Conservation (phyloP, 2,113 vertebrate species). For the Pluvialis apricaria region DNA sequence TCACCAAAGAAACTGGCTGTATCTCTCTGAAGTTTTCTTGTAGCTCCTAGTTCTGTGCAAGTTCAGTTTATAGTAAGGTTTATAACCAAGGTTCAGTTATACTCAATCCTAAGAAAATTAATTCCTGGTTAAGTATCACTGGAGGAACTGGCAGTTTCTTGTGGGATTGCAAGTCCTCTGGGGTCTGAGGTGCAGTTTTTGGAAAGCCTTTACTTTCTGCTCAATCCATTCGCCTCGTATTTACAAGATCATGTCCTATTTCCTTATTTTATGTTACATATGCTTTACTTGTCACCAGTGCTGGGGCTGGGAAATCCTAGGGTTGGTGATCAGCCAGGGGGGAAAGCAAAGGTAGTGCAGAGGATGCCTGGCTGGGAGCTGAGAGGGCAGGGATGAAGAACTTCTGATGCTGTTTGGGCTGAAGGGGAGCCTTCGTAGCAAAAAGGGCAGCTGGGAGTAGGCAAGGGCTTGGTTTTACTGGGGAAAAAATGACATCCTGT, state of each 20-base stretch:
- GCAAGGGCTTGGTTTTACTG: background rate
- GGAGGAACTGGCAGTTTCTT: background rate
- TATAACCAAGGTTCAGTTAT: background rate
- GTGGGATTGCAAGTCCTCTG: background rate
- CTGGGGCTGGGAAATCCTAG: background rate
- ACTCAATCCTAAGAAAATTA: background rate
- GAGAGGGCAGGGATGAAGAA: rapidly evolving
- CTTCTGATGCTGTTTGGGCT: rapidly evolving
- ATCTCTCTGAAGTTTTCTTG: background rate
- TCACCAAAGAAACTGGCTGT: background rate
- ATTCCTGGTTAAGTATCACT: background rate
- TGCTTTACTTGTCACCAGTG: background rate
- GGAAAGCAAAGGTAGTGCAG: background rate
- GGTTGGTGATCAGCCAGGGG: background rate
- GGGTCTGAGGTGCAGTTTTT: background rate
- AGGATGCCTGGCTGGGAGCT: background rate
- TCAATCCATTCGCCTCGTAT: background rate
- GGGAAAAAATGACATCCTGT: background rate
- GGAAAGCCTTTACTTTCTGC: background rate
- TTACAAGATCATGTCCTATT: background rate
- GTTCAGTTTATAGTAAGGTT: background rate
- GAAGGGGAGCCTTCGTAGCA: rapidly evolving
- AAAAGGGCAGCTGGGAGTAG: background rate
- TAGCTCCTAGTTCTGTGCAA: background rate
- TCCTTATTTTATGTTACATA: background rate